These are phyloP conservation scores for Lampropteryx suffumata DNA, from an alignment of 2,888 invertebrate species.

Conservation along the genomic window DNA sequence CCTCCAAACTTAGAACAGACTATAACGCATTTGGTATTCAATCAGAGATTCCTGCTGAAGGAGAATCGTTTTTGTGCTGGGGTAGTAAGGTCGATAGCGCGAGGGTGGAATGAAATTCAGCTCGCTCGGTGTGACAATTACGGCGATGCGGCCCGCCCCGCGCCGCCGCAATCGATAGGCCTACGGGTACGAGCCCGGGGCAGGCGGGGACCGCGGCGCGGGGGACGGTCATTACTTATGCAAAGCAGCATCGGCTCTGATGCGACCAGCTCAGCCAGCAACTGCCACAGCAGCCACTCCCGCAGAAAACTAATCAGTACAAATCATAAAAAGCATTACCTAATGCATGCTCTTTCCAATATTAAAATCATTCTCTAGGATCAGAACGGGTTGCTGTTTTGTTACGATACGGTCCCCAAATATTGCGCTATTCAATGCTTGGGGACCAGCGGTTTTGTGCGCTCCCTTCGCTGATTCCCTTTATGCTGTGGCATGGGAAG, in stretches of 20 bases:
- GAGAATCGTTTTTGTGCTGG: slow-evolving; percentile 63
- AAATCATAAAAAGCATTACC: background rate
- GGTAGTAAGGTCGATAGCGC: slow-evolving; percentile 71
- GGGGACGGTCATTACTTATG: slow-evolving; percentile 72
- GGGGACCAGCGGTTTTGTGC: slow-evolving; percentile 62
- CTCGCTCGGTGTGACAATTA: slow-evolving; percentile 81
- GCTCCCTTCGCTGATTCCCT: slow-evolving; percentile 59
- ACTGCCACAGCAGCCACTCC: slow-evolving; percentile 5
- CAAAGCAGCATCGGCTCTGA: slow-evolving; percentile 70
- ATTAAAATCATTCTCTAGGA: slow-evolving; percentile 11
- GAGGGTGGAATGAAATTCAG: slow-evolving; percentile 67
- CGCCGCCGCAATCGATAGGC: slow-evolving; percentile 87
- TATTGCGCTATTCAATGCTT: slow-evolving; percentile 36
- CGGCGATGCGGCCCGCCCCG: slow-evolving; percentile 81
- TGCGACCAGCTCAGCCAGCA: slow-evolving; percentile 38
- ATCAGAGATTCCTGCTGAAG: slow-evolving; percentile 52
- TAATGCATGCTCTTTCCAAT: slow-evolving; percentile 1
- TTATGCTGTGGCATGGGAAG: slow-evolving; percentile 47
- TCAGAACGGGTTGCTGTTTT: slow-evolving; percentile 19
- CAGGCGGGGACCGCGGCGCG: slow-evolving; percentile 50
- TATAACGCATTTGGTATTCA: slow-evolving; percentile 78
- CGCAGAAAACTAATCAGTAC: background rate
- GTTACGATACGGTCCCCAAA: slow-evolving; percentile 14
- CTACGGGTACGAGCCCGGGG: slow-evolving; percentile 84
- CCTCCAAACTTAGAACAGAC: slow-evolving; percentile 79